Percentiles rank a stretch among this genome's conserved stretches.
These are phyloP conservation scores for Liposcelis brunnea DNA, from an alignment of 2,888 invertebrate species.

Conservation along the genomic window DNA sequence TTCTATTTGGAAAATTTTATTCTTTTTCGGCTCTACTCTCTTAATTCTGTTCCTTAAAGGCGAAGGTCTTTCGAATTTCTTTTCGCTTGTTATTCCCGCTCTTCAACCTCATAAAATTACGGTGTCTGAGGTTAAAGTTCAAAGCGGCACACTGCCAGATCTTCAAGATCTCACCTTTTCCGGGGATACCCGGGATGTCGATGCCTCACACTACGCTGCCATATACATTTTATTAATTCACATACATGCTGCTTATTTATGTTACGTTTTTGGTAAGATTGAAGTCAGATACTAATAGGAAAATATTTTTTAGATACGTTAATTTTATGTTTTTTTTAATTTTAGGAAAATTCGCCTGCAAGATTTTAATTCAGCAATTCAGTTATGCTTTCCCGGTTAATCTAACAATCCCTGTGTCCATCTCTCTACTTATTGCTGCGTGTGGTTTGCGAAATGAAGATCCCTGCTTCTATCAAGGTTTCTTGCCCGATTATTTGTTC, in stretches of 20 bases:
- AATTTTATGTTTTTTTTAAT: constrained; percentile 9
- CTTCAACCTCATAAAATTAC: constrained; percentile 65
- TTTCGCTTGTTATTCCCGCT: constrained; percentile 52
- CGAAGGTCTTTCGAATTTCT: constrained; percentile 59
- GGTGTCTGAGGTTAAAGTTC: constrained; percentile 49
- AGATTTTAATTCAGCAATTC: constrained; percentile 91
- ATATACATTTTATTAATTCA: constrained; percentile 65
- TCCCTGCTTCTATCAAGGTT: constrained; percentile 73
- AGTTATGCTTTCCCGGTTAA: constrained; percentile 94
- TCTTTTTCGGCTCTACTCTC: constrained; percentile 59
- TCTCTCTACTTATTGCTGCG: constrained; percentile 70
- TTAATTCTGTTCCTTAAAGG: constrained; percentile 57
- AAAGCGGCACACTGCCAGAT: constrained; percentile 38
- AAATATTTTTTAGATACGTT: too few relatives aligned
- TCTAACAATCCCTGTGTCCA: constrained; percentile 76
- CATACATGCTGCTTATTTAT: constrained; percentile 65
- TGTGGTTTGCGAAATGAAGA: constrained; percentile 76
- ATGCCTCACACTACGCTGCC: constrained; percentile 52
- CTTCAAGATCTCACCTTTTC: constrained; percentile 57
- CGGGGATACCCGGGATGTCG: constrained; percentile 54
- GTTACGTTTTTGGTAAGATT: constrained; percentile 61
- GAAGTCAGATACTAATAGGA: neutral
- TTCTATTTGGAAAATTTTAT: constrained; percentile 76
- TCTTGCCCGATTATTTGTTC: constrained; percentile 76
- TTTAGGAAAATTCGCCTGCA: constrained; percentile 79